Conservation (phyloP, 2,797 vertebrate genomes). For the Sebastes aleutianus region DNA sequence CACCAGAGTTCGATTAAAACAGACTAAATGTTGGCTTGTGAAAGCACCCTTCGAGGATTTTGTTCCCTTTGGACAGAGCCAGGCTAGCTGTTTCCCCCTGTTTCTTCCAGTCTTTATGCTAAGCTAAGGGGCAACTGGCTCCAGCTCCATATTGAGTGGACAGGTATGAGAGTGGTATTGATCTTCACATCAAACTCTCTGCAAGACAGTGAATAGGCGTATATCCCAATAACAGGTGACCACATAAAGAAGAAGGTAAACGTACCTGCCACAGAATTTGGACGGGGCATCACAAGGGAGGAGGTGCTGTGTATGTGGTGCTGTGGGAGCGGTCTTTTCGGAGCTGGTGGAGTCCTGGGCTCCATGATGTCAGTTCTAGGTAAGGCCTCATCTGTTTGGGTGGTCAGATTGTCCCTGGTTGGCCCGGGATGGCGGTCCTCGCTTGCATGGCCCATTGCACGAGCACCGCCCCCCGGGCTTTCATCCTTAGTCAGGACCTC, state of each 20-base stretch:
- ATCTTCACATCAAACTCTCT: neutral
- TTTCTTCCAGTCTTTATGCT: neutral
- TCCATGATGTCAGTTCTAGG: constrained; percentile 75
- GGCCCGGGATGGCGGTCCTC: constrained; percentile 82
- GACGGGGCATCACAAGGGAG: constrained; percentile 91
- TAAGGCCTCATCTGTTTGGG: constrained; percentile 78
- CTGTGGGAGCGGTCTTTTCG: constrained; percentile 83
- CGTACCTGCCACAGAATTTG: constrained; percentile 98
- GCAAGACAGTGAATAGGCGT: neutral
- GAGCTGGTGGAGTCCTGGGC: constrained; percentile 74
- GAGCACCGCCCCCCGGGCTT: constrained; percentile 77
- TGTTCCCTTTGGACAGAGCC: neutral
- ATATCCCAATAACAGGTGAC: neutral
- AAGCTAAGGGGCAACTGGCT: neutral
- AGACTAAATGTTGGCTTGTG: too few relatives aligned
- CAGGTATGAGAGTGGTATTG: neutral
- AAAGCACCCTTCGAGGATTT: neutral
- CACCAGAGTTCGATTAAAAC: too few relatives aligned
- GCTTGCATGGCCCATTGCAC: constrained; percentile 76
- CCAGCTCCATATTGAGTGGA: neutral
- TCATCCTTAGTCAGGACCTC: constrained; percentile 91
- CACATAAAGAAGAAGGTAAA: neutral
- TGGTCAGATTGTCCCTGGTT: constrained; percentile 81
- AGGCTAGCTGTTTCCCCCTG: neutral
- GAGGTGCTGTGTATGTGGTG: constrained; percentile 76